Evolutionary conservation across 2,113 vertebrate genomes (phyloP).

Genomic region (Megaceryle torquata): DNA sequence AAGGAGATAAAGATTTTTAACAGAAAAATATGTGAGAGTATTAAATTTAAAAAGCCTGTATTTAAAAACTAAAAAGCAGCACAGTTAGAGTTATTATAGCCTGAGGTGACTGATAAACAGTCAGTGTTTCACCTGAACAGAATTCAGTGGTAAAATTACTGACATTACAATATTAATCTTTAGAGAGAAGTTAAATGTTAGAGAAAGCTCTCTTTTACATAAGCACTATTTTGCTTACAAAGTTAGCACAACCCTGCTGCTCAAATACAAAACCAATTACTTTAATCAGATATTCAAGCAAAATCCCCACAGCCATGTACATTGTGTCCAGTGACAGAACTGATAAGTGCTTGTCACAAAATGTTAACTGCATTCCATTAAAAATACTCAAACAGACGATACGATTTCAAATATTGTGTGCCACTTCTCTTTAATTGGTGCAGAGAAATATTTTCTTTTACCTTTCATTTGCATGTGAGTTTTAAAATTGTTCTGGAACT

Average conservation of each 20-base stretch:
- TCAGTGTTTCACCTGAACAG: background rate
- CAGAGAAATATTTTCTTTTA: slow-evolving; percentile 13
- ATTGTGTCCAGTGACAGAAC: background rate
- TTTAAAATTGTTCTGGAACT: slow-evolving; percentile 37
- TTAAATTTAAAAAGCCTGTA: background rate
- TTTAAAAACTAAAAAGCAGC: background rate
- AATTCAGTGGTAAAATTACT: background rate
- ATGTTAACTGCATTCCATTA: background rate
- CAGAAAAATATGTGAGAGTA: background rate
- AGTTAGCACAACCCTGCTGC: background rate
- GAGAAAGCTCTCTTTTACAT: background rate
- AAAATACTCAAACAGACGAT: background rate
- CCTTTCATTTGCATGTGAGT: background rate
- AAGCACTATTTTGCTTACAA: background rate
- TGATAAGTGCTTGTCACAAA: background rate
- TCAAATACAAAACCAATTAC: background rate
- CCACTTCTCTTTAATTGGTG: background rate
- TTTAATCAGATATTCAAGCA: slow-evolving; percentile 26
- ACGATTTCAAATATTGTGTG: background rate
- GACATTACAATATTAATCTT: background rate
- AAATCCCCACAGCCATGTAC: background rate
- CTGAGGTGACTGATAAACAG: background rate
- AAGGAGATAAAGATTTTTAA: background rate
- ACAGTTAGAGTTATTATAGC: background rate
- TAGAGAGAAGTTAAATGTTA: background rate